Evolutionary conservation across 2,113 vertebrate genomes (phyloP), one percentile per base, ranked within the genome.

Genomic region (Pelecanus crispus): DNA sequence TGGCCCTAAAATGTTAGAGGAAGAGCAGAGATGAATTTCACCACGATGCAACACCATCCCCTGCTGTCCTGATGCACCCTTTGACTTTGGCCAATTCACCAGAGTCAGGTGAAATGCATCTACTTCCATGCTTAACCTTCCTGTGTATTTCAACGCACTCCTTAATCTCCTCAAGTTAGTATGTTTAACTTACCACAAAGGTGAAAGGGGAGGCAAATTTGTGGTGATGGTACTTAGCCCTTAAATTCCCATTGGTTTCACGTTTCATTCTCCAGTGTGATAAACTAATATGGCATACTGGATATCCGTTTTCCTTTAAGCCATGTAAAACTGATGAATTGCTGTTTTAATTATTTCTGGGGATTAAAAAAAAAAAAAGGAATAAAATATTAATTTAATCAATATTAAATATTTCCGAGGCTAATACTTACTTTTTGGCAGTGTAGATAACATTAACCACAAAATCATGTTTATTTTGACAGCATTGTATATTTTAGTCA

Each of bases 11-110:
- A 28, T 19, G 10, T 21, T 47, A 52, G 28, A 75, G 53, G 13
- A 63, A 52, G 40, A 67, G 26, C 25, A 44, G 31, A 55, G 47
- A 25, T 82, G 2, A 88, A 67, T 79, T 87, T 68, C 24, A 17
- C 8, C 4, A 7, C 7, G 31, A n/a, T 58, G n/a, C 31, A 73
- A 6, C 6, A 24, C 7, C 19, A 38, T 65, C 1, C 0, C 15
- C 34, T 87, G 40, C 34, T 67, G 20, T 68, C 50, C 25, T 67
- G 22, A 44, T 42, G 9, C 34, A 40, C 26, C 17, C 20, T 82
- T 44, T 86, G 59, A 11, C 28, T 88, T 62, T 29, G 44, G 29
- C 7, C 24, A 47, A 59, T 42, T 25, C 79, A 28, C 31, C 8
- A 24, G 29, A 22, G 31, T 50, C 5, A 28, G 16, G 31, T 15